Conservation (phyloP, 2,888 invertebrate genomes). For the Frankliniella intonsa region DNA sequence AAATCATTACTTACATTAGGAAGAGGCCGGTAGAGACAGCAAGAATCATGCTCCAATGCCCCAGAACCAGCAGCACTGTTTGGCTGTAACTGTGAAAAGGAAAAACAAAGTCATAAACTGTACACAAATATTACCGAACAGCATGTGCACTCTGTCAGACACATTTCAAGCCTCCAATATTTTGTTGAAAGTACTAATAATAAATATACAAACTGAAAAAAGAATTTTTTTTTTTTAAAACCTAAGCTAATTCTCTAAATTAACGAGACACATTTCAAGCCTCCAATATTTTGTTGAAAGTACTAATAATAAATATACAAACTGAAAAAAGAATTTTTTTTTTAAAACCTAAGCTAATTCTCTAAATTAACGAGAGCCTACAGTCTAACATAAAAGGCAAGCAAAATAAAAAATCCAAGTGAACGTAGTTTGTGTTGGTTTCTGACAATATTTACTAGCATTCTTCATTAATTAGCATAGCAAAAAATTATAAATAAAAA, state of each 20-base stretch:
- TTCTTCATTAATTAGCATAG: too few relatives aligned
- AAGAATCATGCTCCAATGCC: constrained; percentile 93
- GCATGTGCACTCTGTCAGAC: too few relatives aligned
- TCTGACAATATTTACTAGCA: background rate
- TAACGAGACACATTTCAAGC: too few relatives aligned
- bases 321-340: too few relatives aligned
- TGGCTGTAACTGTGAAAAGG: constrained; percentile 69
- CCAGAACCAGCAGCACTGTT: constrained; percentile 94
- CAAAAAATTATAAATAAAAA: background rate
- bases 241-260: too few relatives aligned
- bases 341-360: too few relatives aligned
- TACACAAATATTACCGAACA: constrained; percentile 21
- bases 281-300: background rate
- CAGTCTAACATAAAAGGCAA: constrained; percentile 13
- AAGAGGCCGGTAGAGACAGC: constrained; percentile 76
- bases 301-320: too few relatives aligned
- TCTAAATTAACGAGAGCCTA: background rate
- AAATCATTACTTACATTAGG: constrained; percentile 48
- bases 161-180: background rate
- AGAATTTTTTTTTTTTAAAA: too few relatives aligned
- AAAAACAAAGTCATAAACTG: background rate
- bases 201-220: too few relatives aligned
- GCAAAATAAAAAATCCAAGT: constrained; percentile 15
- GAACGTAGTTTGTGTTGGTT: background rate
- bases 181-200: background rate